Percentiles rank a stretch among this genome's conserved stretches.
Evolutionary conservation across 1,140 invertebrate genomes (phyloP).

Genomic region (Kradibia gibbosae): DNA sequence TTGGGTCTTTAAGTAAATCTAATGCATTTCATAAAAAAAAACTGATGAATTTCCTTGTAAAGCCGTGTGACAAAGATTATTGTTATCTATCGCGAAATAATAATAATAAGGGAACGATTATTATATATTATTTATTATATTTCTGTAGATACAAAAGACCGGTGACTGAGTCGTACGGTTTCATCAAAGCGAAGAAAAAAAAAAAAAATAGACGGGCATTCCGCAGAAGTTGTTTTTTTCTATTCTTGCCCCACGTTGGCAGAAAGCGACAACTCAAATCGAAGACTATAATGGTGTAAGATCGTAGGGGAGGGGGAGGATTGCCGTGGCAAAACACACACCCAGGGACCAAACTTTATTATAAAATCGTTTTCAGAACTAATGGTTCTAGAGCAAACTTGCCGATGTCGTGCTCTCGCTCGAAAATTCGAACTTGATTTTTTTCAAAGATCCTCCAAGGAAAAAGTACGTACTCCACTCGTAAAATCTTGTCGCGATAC

Average conservation of each 20-base stretch:
- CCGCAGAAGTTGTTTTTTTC: constrained; percentile 58
- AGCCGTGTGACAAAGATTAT: background rate
- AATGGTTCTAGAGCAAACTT: constrained; percentile 66
- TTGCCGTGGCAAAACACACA: constrained; percentile 39
- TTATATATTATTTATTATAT: constrained; percentile 30
- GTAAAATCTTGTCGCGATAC: background rate
- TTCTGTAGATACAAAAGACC: constrained; percentile 51
- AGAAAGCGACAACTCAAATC: constrained; percentile 20
- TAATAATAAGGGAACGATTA: constrained; percentile 10
- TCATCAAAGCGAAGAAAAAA: constrained; percentile 5
- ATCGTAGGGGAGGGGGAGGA: constrained; percentile 50
- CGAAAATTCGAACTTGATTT: constrained; percentile 14
- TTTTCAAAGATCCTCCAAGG: background rate
- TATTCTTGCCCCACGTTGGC: background rate
- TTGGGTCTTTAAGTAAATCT: constrained; percentile 17
- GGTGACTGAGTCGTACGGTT: constrained; percentile 57
- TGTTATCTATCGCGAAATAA: constrained; percentile 11
- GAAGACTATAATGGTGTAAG: constrained; percentile 54
- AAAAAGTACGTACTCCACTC: background rate
- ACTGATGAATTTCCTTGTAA: background rate
- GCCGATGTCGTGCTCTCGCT: constrained; percentile 36
- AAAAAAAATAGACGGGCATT: constrained; percentile 21
- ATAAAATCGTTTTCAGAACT: constrained; percentile 63
- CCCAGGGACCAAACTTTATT: constrained; percentile 66
- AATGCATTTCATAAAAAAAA: background rate